A percentile compares a stretch with the other conserved stretches of the same genome.
These are phyloP conservation scores for Todiramphus saurophagus DNA, from an alignment of 2,113 vertebrate genomes.

Conservation along the genomic window DNA sequence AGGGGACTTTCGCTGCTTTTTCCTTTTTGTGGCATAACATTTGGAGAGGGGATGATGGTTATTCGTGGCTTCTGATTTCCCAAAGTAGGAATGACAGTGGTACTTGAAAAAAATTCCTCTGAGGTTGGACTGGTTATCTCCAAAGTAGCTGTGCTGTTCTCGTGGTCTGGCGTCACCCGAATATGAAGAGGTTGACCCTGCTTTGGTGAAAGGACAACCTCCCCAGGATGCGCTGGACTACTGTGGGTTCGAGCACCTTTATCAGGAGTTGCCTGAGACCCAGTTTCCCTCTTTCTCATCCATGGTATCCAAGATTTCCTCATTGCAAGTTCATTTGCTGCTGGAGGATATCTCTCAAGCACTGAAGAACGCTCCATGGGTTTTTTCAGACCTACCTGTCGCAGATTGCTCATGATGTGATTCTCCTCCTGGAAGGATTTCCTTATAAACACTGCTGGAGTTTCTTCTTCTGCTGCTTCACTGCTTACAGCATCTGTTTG, in stretches of 20 bases:
- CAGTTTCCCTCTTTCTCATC: constrained; percentile 87
- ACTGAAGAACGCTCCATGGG: constrained; percentile 82
- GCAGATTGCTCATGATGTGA: constrained; percentile 93
- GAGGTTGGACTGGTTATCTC: constrained; percentile 92
- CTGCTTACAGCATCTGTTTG: constrained; percentile 83
- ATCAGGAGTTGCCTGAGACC: constrained; percentile 69
- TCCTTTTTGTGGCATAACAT: constrained; percentile 73
- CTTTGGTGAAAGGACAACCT: constrained; percentile 83
- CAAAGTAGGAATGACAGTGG: constrained; percentile 92
- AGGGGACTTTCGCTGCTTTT: constrained; percentile 65
- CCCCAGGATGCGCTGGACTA: constrained; percentile 62
- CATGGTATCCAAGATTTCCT: constrained; percentile 90
- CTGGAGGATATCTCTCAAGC: constrained; percentile 88
- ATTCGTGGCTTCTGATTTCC: constrained; percentile 92
- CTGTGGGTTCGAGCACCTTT: constrained; percentile 72
- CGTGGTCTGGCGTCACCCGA: constrained; percentile 89
- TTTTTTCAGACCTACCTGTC: constrained; percentile 86
- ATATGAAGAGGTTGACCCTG: constrained; percentile 91
- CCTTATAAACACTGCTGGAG: constrained; percentile 89
- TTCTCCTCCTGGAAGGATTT: constrained; percentile 95
- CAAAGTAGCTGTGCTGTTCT: constrained; percentile 89
- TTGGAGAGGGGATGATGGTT: constrained; percentile 90
- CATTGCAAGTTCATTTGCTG: constrained; percentile 80
- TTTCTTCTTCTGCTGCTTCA: constrained; percentile 84
- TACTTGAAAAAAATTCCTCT: constrained; percentile 93